Base-by-base conservation (phyloP, 2,113 vertebrate genomes). In the Furnarius figulus region DNA sequence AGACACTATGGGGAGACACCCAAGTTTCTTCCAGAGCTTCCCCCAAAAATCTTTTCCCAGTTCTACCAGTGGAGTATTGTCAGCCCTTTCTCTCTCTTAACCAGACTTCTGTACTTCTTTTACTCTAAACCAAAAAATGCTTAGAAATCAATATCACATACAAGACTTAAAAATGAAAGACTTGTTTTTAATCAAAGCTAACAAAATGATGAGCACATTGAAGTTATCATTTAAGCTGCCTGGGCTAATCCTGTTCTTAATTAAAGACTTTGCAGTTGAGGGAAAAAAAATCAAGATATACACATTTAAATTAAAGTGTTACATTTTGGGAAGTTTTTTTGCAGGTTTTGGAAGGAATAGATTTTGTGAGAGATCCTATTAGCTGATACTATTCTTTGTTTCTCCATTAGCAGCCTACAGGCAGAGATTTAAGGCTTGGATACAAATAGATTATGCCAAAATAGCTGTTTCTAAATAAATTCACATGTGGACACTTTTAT, bases 391-490 rank as follows among this genome's bases (percentile, higher is more conserved):
- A 77, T 88, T 94, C 67, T 90, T 88, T 93, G 67, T 92, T 96
- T 93, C 90, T 96, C 72, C 61, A 40, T 78, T 86, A 90, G 75
- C 72, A 94, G 95, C 91, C 76, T 86, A 88, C 56, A 88, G 95
- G 96, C 92, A 96, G 65, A 88, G 85, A 88, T 94, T 93, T 93
- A 89, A 93, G 59, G 61, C 88, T 93, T 0, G 12, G 58, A 93
- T 90, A 95, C 84, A 93, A 89, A 93, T 1, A 94, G 77, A 85
- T 93, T 87, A 85, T 70, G 70, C 91, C 91, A 95, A 94, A 96
- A 97, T 65, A 96, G 56, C 56, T 87, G 31, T 94, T 95, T 87
- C 68, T 93, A 92, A 96, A 95, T 96, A 94, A 93, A 67, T 95
- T 93, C 79, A 96, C 16, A 0, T 90, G 62, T 85, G 78, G 85